Conservation (phyloP, 92 coral and sea anemone species). For the Siderastrea radians region DNA sequence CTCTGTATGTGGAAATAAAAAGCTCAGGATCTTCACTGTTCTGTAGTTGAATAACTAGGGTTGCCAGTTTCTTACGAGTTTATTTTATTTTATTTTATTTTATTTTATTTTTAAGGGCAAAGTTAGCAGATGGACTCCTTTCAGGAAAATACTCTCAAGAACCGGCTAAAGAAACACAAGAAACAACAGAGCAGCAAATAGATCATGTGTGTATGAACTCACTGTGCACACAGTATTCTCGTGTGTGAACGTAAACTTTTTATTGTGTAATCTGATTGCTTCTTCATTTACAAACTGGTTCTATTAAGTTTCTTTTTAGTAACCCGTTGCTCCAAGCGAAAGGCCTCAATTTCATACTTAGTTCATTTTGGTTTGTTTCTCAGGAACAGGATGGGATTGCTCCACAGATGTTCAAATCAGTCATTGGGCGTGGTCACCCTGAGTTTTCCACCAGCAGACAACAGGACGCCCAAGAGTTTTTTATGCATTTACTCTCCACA, state of each 20-base stretch:
- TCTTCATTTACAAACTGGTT: too few relatives aligned
- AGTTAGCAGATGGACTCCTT: constrained; percentile 89
- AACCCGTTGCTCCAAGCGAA: too few relatives aligned
- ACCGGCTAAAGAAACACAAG: constrained; percentile 79
- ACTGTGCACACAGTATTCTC: too few relatives aligned
- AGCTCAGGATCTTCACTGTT: too few relatives aligned
- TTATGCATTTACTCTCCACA: constrained; percentile 82
- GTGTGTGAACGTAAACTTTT: too few relatives aligned
- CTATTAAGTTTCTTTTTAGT: too few relatives aligned
- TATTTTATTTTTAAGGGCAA: constrained; percentile 72
- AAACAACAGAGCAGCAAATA: constrained; percentile 55
- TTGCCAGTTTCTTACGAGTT: too few relatives aligned
- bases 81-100: background rate
- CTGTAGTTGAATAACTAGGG: too few relatives aligned
- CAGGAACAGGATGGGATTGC: constrained; percentile 95
- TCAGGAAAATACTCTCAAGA: constrained; percentile 93
- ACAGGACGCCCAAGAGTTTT: constrained; percentile 97
- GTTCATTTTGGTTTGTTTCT: background rate
- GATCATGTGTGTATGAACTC: constrained; percentile 60
- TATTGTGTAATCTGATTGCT: too few relatives aligned
- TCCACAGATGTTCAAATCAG: constrained; percentile 96
- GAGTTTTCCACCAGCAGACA: constrained; percentile 96
- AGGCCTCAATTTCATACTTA: background rate
- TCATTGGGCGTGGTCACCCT: constrained; percentile 96
- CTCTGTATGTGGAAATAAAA: too few relatives aligned